Percentiles rank a stretch among this genome's conserved stretches.
Evolutionary conservation across 1,140 invertebrate species (phyloP).

Genomic region (Uloborus diversus): DNA sequence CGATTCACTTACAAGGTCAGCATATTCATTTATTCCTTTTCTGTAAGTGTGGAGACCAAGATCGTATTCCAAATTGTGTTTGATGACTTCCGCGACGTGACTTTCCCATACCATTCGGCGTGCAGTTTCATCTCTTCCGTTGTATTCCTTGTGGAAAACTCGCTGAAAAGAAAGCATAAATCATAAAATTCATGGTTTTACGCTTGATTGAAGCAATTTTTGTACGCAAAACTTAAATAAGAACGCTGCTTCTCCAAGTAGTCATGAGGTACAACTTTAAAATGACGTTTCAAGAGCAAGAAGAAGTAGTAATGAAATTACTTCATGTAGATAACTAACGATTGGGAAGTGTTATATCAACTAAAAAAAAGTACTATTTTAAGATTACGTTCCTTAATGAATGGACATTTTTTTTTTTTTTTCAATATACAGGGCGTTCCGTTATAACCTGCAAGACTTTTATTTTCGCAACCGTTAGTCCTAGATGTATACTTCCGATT

Average conservation of each 20-base stretch:
- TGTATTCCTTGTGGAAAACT: constrained; percentile 9
- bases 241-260: no score
- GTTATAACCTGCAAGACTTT: no score
- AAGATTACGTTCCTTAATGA: no score
- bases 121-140: neutral
- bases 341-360: neutral
- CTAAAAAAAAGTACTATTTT: no score
- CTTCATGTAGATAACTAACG: neutral
- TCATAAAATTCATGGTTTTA: neutral
- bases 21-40: constrained; percentile 80
- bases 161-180: neutral
- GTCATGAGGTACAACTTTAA: neutral
- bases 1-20: constrained; percentile 77
- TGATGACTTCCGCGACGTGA: constrained; percentile 81
- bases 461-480: no score
- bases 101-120: constrained; percentile 76
- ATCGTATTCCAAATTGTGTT: constrained; percentile 77
- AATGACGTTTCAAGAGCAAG: neutral
- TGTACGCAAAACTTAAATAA: neutral
- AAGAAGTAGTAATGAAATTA: neutral
- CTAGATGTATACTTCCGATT: no score
- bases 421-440: no score
- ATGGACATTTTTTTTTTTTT: no score
- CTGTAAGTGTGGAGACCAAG: constrained; percentile 74
- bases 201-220: neutral